Percentiles rank a stretch among this genome's conserved stretches.
Conservation (phyloP, 2,113 vertebrate genomes). For the Brachyhypopomus gauderio region DNA sequence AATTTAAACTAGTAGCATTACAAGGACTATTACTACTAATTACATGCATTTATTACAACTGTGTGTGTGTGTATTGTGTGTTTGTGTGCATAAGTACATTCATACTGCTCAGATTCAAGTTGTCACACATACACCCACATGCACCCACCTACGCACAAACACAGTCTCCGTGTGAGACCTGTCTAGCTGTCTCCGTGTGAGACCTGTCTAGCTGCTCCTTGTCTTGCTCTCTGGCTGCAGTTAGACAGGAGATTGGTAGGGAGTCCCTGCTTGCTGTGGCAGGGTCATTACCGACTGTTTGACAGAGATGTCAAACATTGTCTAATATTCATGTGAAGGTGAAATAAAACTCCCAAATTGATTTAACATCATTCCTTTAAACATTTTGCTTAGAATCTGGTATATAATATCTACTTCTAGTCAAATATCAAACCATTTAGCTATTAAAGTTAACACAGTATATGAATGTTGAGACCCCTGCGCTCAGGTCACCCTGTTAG, state of each 20-base stretch:
- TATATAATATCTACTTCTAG: not conserved
- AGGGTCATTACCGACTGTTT: no score
- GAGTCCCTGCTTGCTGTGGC: no score
- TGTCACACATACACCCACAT: not conserved
- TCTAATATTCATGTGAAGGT: no score
- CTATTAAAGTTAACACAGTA: not conserved
- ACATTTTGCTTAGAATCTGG: not conserved
- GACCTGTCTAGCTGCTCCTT: not conserved
- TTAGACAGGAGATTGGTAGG: no score
- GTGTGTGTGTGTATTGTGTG: not conserved
- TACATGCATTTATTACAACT: not conserved
- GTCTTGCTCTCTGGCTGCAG: not conserved
- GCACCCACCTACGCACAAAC: not conserved
- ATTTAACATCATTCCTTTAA: no score
- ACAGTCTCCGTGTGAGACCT: not conserved
- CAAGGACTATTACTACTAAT: not conserved
- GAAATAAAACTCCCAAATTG: no score
- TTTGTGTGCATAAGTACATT: not conserved
- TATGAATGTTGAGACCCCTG: not conserved
- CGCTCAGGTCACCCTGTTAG: not conserved
- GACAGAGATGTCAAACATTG: no score
- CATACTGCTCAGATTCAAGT: not conserved
- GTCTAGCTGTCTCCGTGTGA: constrained; percentile 4
- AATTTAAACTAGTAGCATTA: not conserved
- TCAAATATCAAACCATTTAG: not conserved